Percentiles rank a stretch among this genome's conserved stretches.
Conservation (phyloP, 2,888 invertebrate species). For the Cryptocephalus primarius region DNA sequence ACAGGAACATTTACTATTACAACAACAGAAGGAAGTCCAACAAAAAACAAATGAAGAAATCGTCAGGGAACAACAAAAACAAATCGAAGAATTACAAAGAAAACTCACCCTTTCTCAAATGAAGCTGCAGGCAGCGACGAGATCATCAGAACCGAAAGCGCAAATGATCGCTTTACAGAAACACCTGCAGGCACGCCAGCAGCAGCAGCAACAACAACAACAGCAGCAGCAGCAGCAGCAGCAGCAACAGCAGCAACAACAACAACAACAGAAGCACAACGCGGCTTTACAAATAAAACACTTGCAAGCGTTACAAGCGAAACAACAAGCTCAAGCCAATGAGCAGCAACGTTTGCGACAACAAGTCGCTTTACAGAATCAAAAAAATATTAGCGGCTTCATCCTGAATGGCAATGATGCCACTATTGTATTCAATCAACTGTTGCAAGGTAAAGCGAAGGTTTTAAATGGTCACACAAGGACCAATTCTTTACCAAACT, state of each 20-base stretch:
- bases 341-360: slow-evolving; percentile 42
- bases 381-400: slow-evolving; percentile 37
- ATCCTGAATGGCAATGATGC: slow-evolving; percentile 53
- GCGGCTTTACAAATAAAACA: slow-evolving; percentile 48
- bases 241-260: slow-evolving; percentile 35
- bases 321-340: slow-evolving; percentile 27
- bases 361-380: slow-evolving; percentile 37
- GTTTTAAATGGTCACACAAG: slow-evolving; percentile 41
- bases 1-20: slow-evolving; percentile 21
- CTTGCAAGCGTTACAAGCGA: slow-evolving; percentile 52
- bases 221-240: slow-evolving; percentile 47
- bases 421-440: slow-evolving; percentile 41
- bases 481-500: slow-evolving; percentile 47
- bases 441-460: slow-evolving; percentile 41
- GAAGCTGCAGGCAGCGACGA: slow-evolving; percentile 55
- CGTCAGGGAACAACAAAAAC: slow-evolving; percentile 71
- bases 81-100: slow-evolving; percentile 79
- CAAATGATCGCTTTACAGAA: slow-evolving; percentile 32
- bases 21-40: slow-evolving; percentile 4
- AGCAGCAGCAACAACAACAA: slow-evolving; percentile 40
- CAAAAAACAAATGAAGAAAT: slow-evolving; percentile 50
- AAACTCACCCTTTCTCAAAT: slow-evolving; percentile 69
- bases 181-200: slow-evolving; percentile 31
- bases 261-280: slow-evolving; percentile 44
- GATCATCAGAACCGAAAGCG: slow-evolving; percentile 30